Evolutionary conservation across 2,888 invertebrate genomes (phyloP), one percentile per base, ranked within the genome.

Genomic region (Sclerodermus sp.): DNA sequence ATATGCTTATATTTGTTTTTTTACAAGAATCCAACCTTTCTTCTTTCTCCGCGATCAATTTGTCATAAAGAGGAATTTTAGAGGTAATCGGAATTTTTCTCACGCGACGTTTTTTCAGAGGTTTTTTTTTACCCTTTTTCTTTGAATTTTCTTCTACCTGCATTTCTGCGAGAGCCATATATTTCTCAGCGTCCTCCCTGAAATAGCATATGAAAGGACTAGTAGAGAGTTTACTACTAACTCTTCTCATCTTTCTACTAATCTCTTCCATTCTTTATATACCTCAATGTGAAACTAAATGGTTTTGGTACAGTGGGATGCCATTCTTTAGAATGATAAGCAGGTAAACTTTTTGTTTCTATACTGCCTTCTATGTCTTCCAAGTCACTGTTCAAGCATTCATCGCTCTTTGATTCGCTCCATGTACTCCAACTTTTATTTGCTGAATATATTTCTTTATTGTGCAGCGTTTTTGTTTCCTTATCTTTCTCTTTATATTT

Each of bases 211-310:
- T n/a, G 13, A 32, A 42, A n/a, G n/a, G n/a, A 16, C 8, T 5
- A 23, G 8, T 23, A 23, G 3, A 8, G 3, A 8, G 4, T 23
- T 23, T 23, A 8, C 8, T 23, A 23, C 8, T 34, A 29, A 17
- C 29, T 32, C 32, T 12, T 14, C n/a, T 14, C n/a, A 31, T 36
- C 5, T 34, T 31, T 29, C 12, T 30, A 13, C 12, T 15, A 17
- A 37, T 17, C 42, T 59, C 36, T 36, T 29, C 15, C 6, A 37
- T 8, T 12, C 4, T n/a, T 12, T n/a, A 34, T 31, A n/a, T 78
- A 87, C 88, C 87, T 84, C 60, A 85, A 81, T 1, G 87, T 87
- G 83, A 88, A 87, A 74, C 84, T 84, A 70, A 88, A 88, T 1
- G 88, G 87, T 70, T 86, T 86, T 0, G 87, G 86, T 48, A 86